Evolutionary conservation across 2,113 vertebrate genomes (phyloP), one percentile per base, ranked within the genome.

Genomic region (Chaenogobius annularis): DNA sequence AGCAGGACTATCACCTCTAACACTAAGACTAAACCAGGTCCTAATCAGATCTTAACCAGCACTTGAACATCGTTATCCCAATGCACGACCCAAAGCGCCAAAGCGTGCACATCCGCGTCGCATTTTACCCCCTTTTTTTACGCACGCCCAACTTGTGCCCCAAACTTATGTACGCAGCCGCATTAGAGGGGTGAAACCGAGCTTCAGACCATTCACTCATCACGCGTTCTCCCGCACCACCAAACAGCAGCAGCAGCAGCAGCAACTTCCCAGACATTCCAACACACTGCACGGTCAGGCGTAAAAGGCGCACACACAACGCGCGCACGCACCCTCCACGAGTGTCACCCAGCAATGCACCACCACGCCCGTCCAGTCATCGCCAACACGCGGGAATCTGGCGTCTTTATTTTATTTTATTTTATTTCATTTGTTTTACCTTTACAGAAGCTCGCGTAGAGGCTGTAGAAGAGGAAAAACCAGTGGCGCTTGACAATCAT

Each of bases 391-490:
- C 37, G 7, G 37, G 37, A 40, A 40, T 40, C 37, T 9, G 46
- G 44, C 44, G 44, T 46, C n/a, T n/a, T n/a, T n/a, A n/a, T 31
- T 31, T 31, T 31, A 31, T 31, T 31, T n/a, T 31, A 31, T 31
- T 31, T 31, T n/a, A n/a, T n/a, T n/a, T n/a, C n/a, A 31, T 31
- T 31, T 31, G 26, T 31, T 91, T 92, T 90, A 94, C 93, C 93
- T 94, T 92, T 92, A 61, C 91, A 88, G 87, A 91, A 78, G 88
- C 83, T 86, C 22, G 91, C 90, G 74, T 89, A 91, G 79, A 93
- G 85, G 91, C 92, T 91, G 88, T 86, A 94, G 26, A 94, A 90
- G 87, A 92, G 81, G 86, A 94, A 88, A 85, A 94, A 80, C 86
- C 93, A 72, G 84, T 89, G 86, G 88, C 80, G 91, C 79, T 93